A percentile compares a stretch with the other conserved stretches of the same genome.
Conservation (phyloP, 1,140 invertebrate species). For the Pollicipes pollicipes region DNA sequence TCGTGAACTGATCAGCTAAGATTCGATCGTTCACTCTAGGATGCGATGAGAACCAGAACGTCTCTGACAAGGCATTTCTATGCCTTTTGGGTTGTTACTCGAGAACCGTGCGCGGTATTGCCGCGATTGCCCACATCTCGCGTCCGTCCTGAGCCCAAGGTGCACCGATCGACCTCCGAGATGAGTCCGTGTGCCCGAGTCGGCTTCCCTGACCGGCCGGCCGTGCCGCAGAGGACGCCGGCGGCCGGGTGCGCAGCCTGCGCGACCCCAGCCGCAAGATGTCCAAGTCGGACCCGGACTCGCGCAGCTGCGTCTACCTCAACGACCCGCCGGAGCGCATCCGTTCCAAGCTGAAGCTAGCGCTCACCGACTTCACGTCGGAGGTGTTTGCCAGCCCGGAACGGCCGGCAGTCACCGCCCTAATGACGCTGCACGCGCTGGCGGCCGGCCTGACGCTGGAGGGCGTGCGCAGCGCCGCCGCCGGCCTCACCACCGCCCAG, state of each 20-base stretch:
- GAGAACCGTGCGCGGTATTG: no score
- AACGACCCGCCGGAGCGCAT: slow-evolving; percentile 62
- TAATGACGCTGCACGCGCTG: slow-evolving; percentile 66
- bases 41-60: no score
- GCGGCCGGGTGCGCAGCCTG: slow-evolving; percentile 50
- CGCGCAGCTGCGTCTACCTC: slow-evolving; percentile 58
- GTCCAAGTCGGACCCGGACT: slow-evolving; percentile 83
- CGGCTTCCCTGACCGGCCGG: no score
- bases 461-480: slow-evolving; percentile 48
- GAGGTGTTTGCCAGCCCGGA: slow-evolving; percentile 60
- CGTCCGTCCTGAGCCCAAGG: no score
- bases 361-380: slow-evolving; percentile 77
- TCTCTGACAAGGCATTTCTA: no score
- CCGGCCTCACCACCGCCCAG: slow-evolving; percentile 50
- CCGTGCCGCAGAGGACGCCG: slow-evolving; percentile 16
- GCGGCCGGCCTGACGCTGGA: slow-evolving; percentile 46
- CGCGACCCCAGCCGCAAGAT: slow-evolving; percentile 79
- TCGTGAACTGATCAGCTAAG: no score
- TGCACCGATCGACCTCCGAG: no score
- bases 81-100: no score
- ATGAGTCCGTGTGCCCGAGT: no score
- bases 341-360: slow-evolving; percentile 65
- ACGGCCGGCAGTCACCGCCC: slow-evolving; percentile 72
- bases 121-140: no score
- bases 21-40: no score